Evolutionary conservation across 2,888 invertebrate genomes (phyloP).

Genomic region (Alloplasta piceator): DNA sequence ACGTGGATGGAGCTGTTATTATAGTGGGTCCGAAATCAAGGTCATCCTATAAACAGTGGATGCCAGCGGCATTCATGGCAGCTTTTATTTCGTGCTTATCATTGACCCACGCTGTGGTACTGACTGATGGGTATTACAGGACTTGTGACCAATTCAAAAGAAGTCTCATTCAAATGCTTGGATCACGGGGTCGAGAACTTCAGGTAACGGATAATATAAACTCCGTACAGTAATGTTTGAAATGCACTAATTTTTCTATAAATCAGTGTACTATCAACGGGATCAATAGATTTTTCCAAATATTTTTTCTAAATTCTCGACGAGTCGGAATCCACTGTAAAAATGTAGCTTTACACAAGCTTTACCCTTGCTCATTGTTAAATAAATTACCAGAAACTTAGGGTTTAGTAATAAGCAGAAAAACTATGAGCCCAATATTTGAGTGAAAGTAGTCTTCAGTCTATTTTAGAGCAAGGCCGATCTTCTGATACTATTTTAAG

Average conservation of each 20-base stretch:
- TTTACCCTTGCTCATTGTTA: no score
- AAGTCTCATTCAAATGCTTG: constrained; percentile 85
- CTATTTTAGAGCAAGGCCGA: no score
- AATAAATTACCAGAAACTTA: no score
- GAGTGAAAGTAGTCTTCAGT: no score
- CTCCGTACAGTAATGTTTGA: background rate
- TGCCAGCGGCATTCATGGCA: constrained; percentile 87
- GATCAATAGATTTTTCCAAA: no score
- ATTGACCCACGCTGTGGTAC: constrained; percentile 88
- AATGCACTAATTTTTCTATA: background rate
- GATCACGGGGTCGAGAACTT: constrained; percentile 75
- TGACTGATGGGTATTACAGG: constrained; percentile 89
- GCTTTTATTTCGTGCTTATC: constrained; percentile 87
- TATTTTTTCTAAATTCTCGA: no score
- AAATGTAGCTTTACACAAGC: no score
- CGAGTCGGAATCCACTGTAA: no score
- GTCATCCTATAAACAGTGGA: constrained; percentile 84
- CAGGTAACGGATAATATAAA: constrained; percentile 63
- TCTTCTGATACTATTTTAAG: no score
- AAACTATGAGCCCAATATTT: no score
- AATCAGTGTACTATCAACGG: no score
- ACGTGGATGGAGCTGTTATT: constrained; percentile 71
- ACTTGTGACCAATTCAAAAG: constrained; percentile 91
- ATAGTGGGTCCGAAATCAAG: constrained; percentile 73
- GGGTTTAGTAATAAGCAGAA: no score